Evolutionary conservation across 2,113 vertebrate genomes (phyloP).

Genomic region (Pelvicachromis taeniatus): DNA sequence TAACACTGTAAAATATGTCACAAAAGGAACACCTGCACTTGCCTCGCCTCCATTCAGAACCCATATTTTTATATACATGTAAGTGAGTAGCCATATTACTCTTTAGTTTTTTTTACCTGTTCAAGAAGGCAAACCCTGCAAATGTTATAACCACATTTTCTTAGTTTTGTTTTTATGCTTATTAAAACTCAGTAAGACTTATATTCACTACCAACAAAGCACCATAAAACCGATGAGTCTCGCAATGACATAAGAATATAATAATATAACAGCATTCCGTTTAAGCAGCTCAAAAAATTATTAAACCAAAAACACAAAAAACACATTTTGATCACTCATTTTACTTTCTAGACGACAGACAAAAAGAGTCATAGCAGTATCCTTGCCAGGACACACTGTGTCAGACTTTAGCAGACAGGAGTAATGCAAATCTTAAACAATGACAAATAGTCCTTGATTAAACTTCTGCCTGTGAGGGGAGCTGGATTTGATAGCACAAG

Average conservation of each 20-base stretch:
- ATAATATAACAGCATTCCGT: background rate
- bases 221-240: background rate
- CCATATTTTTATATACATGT: too few relatives aligned
- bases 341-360: background rate
- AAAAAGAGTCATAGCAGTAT: background rate
- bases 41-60: too few relatives aligned
- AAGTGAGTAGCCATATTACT: too few relatives aligned
- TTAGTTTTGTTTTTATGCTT: background rate
- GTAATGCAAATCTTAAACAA: conserved; percentile 21
- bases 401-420: background rate
- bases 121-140: too few relatives aligned
- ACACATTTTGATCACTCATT: background rate
- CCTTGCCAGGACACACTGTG: background rate
- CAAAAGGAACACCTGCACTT: too few relatives aligned
- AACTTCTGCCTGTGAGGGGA: conserved; percentile 1
- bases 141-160: background rate
- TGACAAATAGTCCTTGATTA: conserved; percentile 45
- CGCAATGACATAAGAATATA: background rate
- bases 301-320: background rate
- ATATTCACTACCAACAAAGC: background rate
- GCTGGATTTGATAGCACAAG: conserved; percentile 21
- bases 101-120: too few relatives aligned
- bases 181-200: background rate
- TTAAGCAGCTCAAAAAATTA: background rate
- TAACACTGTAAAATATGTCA: too few relatives aligned